These are phyloP conservation scores for Prietella phreatophila DNA, from an alignment of 2,113 vertebrate genomes.

Conservation along the genomic window DNA sequence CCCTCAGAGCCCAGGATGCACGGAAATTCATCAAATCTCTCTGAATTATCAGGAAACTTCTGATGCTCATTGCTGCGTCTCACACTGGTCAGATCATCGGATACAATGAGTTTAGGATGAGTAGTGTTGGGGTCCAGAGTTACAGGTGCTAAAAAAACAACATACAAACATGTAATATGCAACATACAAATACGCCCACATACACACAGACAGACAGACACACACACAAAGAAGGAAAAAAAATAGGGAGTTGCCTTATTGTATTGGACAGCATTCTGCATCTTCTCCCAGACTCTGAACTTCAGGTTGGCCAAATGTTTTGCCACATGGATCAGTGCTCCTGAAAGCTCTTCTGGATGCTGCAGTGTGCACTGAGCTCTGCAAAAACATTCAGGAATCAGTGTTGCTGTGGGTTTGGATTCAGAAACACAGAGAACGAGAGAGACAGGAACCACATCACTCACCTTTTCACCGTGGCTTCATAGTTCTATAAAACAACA, in stretches of 20 bases:
- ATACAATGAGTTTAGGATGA: constrained; percentile 15
- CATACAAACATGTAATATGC: not conserved
- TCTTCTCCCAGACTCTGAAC: constrained; percentile 35
- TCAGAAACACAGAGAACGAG: not conserved
- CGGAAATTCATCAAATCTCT: constrained; percentile 23
- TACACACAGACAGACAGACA: too few species aligned
- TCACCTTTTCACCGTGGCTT: constrained; percentile 33
- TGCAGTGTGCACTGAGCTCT: constrained; percentile 39
- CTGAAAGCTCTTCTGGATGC: constrained; percentile 41
- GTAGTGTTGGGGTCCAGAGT: constrained; percentile 35
- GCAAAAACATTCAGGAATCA: constrained; percentile 28
- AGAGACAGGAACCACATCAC: not conserved
- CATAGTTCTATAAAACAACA: constrained; percentile 37
- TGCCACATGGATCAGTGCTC: constrained; percentile 37
- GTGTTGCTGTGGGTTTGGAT: constrained; percentile 2
- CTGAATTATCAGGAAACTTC: constrained; percentile 29
- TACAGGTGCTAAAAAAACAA: not conserved
- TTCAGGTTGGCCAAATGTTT: constrained; percentile 42
- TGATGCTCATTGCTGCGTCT: not conserved
- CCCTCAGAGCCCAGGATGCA: constrained; percentile 31
- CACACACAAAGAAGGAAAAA: not conserved
- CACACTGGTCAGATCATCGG: constrained; percentile 32
- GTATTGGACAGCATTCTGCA: constrained; percentile 1
- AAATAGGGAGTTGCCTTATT: not conserved
- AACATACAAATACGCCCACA: not conserved